A percentile compares a stretch with the other conserved stretches of the same genome.
Evolutionary conservation across 1,140 invertebrate genomes (phyloP).

Genomic region (Solenopsis invicta): DNA sequence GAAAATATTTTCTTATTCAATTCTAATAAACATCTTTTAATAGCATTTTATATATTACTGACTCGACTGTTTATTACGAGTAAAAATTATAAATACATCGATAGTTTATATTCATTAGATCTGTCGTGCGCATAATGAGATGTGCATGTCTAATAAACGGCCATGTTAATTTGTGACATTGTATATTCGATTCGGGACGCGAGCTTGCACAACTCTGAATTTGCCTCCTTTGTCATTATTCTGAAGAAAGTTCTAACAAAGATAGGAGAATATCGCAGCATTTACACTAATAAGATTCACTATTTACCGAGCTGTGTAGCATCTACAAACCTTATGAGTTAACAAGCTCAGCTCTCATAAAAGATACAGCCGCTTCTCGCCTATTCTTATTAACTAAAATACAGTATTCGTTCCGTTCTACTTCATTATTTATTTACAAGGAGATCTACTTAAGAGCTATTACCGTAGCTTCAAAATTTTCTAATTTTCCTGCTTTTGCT

Average conservation of each 20-base stretch:
- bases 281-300: conserved; percentile 53
- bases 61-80: neutral
- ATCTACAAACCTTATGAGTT: conserved; percentile 20
- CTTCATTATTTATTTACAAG: conserved; percentile 19
- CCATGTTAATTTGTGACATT: conserved; percentile 30
- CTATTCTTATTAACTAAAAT: conserved; percentile 5
- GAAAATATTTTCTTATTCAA: neutral
- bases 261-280: conserved; percentile 13
- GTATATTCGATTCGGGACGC: neutral
- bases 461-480: neutral
- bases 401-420: neutral
- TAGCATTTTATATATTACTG: neutral
- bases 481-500: neutral
- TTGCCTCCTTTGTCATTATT: conserved; percentile 42
- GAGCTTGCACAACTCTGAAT: conserved; percentile 20
- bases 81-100: neutral
- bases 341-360: conserved; percentile 41
- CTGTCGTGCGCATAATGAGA: neutral
- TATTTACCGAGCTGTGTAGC: conserved; percentile 18
- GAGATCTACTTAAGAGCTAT: neutral
- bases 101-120: neutral
- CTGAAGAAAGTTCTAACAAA: conserved; percentile 46
- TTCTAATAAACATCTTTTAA: neutral
- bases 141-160: conserved; percentile 7
- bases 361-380: neutral